Evolutionary conservation across 2,797 vertebrate genomes (phyloP), one percentile per base, ranked within the genome.

Genomic region (Dryobates pubescens): DNA sequence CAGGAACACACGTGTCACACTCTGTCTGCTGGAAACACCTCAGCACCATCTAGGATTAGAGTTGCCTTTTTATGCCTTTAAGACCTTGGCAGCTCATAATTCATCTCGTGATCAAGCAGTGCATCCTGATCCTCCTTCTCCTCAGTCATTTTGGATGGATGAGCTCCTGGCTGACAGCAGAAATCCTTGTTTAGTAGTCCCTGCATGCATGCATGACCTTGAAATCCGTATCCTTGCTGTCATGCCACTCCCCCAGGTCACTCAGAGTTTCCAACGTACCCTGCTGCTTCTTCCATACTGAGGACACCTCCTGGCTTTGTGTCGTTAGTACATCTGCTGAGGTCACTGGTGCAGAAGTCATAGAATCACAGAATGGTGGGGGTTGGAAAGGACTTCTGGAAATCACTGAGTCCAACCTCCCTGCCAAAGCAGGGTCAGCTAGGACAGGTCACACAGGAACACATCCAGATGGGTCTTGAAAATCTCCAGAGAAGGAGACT

Each of bases 91-190:
- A 95, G 79, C 49, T 85, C 30, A 5, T 89, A 47, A 76, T 85
- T 89, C 73, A 77, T 13, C 58, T 27, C 1, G 0, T 23, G 18
- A 65, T 70, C 34, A 36, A 17, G 14, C 24, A 54, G 2, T 2
- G 9, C 64, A 54, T 11, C n/a, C 87, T 6, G 20, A 78, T 51
- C 80, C 65, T 85, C 88, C 81, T 83, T n/a, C 77, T 78, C 59
- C 81, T 95, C 76, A 19, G 34, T 71, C 67, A 22, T 26, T 80
- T 26, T 13, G 73, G n/a, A 14, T 0, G 4, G 69, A 43, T 64
- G 85, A 88, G 82, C 79, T 56, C 82, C 17, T 10, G 53, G 82
- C 72, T 91, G 91, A 22, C 69, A 53, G 89, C 62, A 92, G 58
- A 29, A 81, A 58, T 43, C 73, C 58, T 47, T 6, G 26, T 70